A percentile compares a stretch with the other conserved stretches of the same genome.
These are phyloP conservation scores for Chrysocyon brachyurus DNA, from an alignment of 2,797 vertebrate species.

Conservation along the genomic window DNA sequence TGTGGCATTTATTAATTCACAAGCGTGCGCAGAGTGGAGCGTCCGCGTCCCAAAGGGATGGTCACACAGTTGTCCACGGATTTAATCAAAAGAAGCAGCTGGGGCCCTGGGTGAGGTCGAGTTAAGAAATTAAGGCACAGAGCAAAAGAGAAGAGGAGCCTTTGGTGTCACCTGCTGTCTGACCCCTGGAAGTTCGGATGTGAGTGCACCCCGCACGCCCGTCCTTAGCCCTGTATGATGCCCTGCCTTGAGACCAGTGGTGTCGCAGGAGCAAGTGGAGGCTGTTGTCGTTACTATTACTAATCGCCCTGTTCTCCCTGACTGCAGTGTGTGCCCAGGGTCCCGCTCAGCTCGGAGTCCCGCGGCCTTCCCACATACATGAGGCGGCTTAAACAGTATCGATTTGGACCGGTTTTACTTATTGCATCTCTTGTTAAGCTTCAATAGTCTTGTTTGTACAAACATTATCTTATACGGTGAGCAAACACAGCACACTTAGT, in stretches of 20 bases:
- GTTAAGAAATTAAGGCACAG: not conserved
- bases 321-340: not conserved
- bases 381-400: not conserved
- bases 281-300: not conserved
- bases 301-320: not conserved
- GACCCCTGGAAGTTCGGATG: not conserved
- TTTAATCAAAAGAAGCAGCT: not conserved
- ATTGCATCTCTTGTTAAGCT: not conserved
- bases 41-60: not conserved
- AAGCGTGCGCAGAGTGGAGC: fast-evolving
- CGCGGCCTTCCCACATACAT: not conserved
- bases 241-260: not conserved
- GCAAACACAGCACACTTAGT: fast-evolving
- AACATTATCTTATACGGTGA: not conserved
- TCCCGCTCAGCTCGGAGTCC: not conserved
- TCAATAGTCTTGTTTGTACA: slow-evolving; percentile 40
- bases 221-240: fast-evolving
- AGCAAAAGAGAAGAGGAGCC: not conserved
- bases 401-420: not conserved
- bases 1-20: not conserved
- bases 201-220: fast-evolving
- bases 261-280: not conserved
- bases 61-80: not conserved
- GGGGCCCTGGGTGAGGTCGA: not conserved
- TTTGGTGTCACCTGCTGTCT: not conserved